Conservation (phyloP, 2,113 vertebrate genomes). For the Mystacornis crossleyi region DNA sequence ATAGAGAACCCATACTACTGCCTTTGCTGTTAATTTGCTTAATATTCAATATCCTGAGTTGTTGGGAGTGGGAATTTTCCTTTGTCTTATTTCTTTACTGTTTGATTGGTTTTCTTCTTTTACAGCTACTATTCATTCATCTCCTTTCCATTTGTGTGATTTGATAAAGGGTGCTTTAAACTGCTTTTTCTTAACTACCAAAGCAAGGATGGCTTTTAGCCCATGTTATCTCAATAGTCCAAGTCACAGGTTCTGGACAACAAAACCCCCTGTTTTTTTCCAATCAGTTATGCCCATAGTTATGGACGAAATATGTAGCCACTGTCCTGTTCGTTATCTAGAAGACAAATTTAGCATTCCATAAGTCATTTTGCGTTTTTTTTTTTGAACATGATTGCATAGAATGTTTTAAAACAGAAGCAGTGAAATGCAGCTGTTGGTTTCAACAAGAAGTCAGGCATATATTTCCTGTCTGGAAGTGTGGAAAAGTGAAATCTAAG, state of each 20-base stretch:
- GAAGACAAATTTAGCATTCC: not conserved
- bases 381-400: not conserved
- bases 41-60: not conserved
- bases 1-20: not conserved
- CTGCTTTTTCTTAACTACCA: not conserved
- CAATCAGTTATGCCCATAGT: not conserved
- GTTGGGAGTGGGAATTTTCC: not conserved
- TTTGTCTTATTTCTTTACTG: not conserved
- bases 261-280: not conserved
- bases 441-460: not conserved
- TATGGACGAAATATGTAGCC: not conserved
- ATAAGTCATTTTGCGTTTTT: accelerated
- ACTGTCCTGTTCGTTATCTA: not conserved
- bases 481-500: not conserved
- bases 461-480: not conserved
- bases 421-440: not conserved
- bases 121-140: not conserved
- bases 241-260: not conserved
- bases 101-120: not conserved
- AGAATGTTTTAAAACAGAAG: not conserved
- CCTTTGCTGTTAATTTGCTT: not conserved
- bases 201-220: not conserved
- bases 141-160: not conserved
- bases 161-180: not conserved
- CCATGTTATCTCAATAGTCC: accelerated